Conservation (phyloP, 2,113 vertebrate species). For the Vulpes vulpes region DNA sequence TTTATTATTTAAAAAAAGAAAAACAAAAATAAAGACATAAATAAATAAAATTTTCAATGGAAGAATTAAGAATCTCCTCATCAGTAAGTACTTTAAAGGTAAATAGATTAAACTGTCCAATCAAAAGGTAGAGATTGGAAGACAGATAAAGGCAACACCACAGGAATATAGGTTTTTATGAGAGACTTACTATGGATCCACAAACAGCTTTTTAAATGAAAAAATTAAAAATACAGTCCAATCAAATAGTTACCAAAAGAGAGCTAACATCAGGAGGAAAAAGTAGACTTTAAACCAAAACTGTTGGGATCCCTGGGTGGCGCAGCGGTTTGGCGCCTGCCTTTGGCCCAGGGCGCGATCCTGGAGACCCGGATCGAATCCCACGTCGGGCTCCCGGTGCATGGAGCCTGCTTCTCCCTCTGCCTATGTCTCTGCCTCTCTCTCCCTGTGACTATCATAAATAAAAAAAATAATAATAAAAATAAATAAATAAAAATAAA, state of each 20-base stretch:
- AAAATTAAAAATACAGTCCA: neutral
- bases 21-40: neutral
- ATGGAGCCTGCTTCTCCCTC: too few species aligned
- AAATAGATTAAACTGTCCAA: neutral
- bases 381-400: too few species aligned
- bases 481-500: too few species aligned
- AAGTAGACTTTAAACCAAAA: neutral
- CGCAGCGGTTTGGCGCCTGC: too few species aligned
- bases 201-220: neutral
- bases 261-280: neutral
- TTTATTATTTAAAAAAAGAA: neutral
- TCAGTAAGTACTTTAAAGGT: neutral
- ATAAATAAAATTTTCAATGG: neutral
- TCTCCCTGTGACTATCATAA: too few species aligned
- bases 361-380: too few species aligned
- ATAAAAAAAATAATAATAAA: too few species aligned
- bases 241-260: neutral
- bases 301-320: too few species aligned
- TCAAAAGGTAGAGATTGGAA: neutral
- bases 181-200: neutral
- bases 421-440: too few species aligned
- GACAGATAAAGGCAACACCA: neutral
- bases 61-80: neutral
- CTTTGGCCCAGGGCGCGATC: too few species aligned
- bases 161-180: neutral